Conservation (phyloP, 1,140 invertebrate species). For the Trypoxylus dichotomus region DNA sequence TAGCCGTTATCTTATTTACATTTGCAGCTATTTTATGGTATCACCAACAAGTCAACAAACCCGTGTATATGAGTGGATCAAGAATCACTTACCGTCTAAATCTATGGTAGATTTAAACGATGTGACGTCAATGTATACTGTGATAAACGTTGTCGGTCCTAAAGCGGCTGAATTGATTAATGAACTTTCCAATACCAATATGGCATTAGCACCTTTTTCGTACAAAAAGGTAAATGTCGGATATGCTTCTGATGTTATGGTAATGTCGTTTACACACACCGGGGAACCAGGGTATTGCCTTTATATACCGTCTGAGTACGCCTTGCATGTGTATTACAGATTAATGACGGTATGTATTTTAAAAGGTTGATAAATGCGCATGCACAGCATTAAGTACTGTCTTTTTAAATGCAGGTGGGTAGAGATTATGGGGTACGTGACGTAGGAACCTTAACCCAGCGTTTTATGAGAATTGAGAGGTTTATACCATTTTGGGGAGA, state of each 20-base stretch:
- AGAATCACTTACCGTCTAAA: constrained; percentile 65
- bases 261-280: constrained; percentile 81
- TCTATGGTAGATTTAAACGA: constrained; percentile 70
- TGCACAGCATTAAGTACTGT: not conserved
- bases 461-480: constrained; percentile 69
- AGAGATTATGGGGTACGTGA: constrained; percentile 71
- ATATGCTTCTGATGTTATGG: constrained; percentile 74
- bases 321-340: constrained; percentile 76
- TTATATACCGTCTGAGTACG: constrained; percentile 79
- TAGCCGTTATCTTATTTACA: not conserved
- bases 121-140: constrained; percentile 82
- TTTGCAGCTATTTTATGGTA: constrained; percentile 76
- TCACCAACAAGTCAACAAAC: constrained; percentile 82
- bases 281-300: constrained; percentile 83
- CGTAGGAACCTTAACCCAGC: constrained; percentile 74
- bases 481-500: constrained; percentile 68
- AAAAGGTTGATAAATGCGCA: too few species aligned
- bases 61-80: constrained; percentile 74
- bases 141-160: constrained; percentile 82
- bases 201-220: constrained; percentile 73
- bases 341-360: constrained; percentile 59
- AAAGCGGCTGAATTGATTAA: constrained; percentile 71
- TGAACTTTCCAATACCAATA: constrained; percentile 73
- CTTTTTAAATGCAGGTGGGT: constrained; percentile 51
- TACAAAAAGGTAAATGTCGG: constrained; percentile 76